These are phyloP conservation scores for Ahaetulla prasina DNA, from an alignment of 2,113 vertebrate species.

Conservation along the genomic window DNA sequence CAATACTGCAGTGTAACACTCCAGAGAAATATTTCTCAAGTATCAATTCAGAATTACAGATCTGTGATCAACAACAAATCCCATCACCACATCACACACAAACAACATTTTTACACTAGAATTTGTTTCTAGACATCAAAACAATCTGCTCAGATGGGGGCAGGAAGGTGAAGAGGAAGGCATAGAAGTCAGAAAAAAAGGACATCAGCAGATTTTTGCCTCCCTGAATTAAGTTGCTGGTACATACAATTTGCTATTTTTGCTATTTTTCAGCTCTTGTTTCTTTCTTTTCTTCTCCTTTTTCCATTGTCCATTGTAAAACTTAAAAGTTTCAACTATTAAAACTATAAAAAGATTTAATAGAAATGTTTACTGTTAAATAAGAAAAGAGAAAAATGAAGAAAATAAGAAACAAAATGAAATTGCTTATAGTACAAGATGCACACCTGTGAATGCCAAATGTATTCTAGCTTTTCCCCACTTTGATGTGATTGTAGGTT, in stretches of 20 bases:
- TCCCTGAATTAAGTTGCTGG: conserved; percentile 49
- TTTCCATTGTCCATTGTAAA: background rate
- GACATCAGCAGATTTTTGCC: conserved; percentile 54
- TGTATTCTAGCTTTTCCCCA: background rate
- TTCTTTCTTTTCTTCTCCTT: background rate
- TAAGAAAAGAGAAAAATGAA: background rate
- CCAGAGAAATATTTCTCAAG: background rate
- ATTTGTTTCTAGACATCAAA: conserved; percentile 39
- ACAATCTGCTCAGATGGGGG: background rate
- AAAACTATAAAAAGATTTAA: background rate
- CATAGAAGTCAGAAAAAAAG: conserved; percentile 16
- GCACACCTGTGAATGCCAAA: background rate
- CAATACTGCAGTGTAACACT: accelerated
- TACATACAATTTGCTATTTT: background rate
- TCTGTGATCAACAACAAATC: conserved; percentile 55
- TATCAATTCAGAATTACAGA: conserved; percentile 47
- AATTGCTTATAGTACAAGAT: background rate
- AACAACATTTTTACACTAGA: conserved; percentile 44
- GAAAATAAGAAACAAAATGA: background rate
- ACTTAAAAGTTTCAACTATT: background rate
- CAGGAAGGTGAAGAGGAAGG: background rate
- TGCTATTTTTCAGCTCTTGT: background rate
- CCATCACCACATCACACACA: conserved; percentile 53
- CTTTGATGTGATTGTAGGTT: background rate
- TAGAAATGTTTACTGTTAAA: background rate